A percentile compares a stretch with the other conserved stretches of the same genome.
Evolutionary conservation across 2,888 invertebrate genomes (phyloP).

Genomic region (Callyntrura sp.): DNA sequence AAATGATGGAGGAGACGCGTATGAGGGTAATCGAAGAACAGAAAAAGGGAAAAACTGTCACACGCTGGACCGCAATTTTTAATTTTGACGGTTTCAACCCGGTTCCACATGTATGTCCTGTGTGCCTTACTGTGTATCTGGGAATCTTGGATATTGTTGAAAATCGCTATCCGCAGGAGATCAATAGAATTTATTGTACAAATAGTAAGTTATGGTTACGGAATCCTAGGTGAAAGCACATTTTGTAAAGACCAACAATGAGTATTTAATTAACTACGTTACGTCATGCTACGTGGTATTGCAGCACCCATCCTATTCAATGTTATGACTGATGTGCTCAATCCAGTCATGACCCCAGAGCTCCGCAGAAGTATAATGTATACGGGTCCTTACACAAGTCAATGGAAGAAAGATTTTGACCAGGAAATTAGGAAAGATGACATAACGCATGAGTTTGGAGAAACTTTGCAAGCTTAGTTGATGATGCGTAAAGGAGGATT

Average conservation of each 20-base stretch:
- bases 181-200: not conserved
- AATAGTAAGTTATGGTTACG: slow-evolving; percentile 16
- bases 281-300: not conserved
- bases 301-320: slow-evolving; percentile 12
- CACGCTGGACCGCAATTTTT: slow-evolving; percentile 46
- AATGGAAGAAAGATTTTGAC: slow-evolving; percentile 17
- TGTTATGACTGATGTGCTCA: not conserved
- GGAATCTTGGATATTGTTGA: not conserved
- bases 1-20: slow-evolving; percentile 53
- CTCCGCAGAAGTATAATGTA: not conserved
- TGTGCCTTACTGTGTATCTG: slow-evolving; percentile 23
- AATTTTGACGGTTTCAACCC: slow-evolving; percentile 62
- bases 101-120: slow-evolving; percentile 43
- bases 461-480: slow-evolving; percentile 12
- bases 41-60: slow-evolving; percentile 47
- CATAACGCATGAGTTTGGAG: slow-evolving; percentile 38
- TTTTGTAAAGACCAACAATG: not conserved
- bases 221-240: not conserved
- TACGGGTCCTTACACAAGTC: not conserved
- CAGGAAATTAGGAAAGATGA: slow-evolving; percentile 4
- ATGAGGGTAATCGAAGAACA: not conserved
- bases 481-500: too few species aligned
- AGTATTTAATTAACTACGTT: not conserved
- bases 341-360: not conserved
- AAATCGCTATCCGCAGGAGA: slow-evolving; percentile 18